These are phyloP conservation scores for Alloscopus bannaensis DNA, from an alignment of 2,888 invertebrate genomes.

Conservation along the genomic window DNA sequence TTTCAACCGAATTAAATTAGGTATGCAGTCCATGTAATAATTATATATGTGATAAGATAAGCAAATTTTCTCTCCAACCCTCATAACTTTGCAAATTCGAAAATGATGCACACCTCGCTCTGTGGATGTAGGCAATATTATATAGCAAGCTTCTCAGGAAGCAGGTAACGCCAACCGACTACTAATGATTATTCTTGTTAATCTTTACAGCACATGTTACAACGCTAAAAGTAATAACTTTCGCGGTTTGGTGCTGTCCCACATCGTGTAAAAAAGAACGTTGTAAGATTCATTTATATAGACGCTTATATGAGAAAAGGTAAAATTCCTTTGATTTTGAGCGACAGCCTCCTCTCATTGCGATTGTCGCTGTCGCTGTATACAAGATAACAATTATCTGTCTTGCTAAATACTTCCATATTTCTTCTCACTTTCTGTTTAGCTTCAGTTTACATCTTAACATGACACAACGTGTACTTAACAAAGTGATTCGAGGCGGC, in stretches of 20 bases:
- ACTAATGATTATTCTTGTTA: constrained; percentile 8
- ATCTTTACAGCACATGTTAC: background rate
- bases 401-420: constrained; percentile 8
- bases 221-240: background rate
- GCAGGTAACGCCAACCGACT: background rate
- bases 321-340: background rate
- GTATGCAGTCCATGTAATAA: constrained; percentile 8
- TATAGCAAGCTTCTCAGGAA: constrained; percentile 9
- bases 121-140: background rate
- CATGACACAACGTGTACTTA: no score
- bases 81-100: constrained; percentile 9
- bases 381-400: constrained; percentile 6
- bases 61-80: no score
- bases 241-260: no score
- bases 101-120: constrained; percentile 10
- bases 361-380: no score
- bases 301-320: no score
- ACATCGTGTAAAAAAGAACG: no score
- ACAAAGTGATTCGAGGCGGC: no score
- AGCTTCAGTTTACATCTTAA: no score
- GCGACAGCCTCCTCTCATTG: no score
- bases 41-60: constrained; percentile 15
- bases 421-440: constrained; percentile 4
- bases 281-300: no score
- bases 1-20: background rate